phyloP scores from a whole-genome alignment of 2,797 vertebrate genomes.

The Scleropages formosus region DNA sequence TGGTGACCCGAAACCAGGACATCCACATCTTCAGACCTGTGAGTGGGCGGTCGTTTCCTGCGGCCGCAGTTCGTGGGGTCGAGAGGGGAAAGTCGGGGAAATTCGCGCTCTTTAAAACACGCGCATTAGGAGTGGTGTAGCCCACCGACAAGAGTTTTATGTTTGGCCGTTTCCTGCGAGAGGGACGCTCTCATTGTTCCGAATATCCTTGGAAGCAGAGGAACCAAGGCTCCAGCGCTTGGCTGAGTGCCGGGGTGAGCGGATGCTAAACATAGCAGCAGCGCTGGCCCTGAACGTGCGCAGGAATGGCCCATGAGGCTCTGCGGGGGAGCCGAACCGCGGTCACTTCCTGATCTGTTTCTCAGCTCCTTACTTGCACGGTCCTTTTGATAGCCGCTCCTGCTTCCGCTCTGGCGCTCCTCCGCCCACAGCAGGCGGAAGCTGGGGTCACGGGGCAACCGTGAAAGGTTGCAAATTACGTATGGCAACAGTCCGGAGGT shows the following conservation, averaged over 20 bases:
- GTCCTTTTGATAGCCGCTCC: conserved; percentile 51
- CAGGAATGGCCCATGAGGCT: conserved; percentile 57
- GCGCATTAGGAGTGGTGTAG: neutral
- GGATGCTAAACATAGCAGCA: conserved; percentile 49
- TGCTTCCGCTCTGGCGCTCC: conserved; percentile 57
- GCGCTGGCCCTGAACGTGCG: conserved; percentile 35
- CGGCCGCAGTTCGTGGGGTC: neutral
- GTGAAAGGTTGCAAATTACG: conserved; percentile 72
- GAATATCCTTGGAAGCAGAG: conserved; percentile 32
- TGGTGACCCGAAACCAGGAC: conserved; percentile 94
- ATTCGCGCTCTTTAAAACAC: no score
- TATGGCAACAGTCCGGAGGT: conserved; percentile 48
- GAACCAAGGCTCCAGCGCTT: conserved; percentile 46
- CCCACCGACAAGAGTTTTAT: no score
- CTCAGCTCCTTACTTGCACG: conserved; percentile 51
- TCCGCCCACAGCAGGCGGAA: conserved; percentile 48
- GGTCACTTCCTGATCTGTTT: conserved; percentile 62
- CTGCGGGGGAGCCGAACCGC: conserved; percentile 53
- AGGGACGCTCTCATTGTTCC: conserved; percentile 18
- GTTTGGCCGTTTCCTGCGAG: conserved; percentile 33
- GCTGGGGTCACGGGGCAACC: conserved; percentile 48
- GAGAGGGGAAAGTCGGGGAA: no score
- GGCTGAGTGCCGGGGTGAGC: conserved; percentile 34
- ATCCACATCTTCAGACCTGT: conserved; percentile 93
- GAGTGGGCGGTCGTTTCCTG: conserved; percentile 52